Percentiles rank a stretch among this genome's conserved stretches.
Conservation (phyloP, 2,113 vertebrate species). For the Colistium nudipinnis region DNA sequence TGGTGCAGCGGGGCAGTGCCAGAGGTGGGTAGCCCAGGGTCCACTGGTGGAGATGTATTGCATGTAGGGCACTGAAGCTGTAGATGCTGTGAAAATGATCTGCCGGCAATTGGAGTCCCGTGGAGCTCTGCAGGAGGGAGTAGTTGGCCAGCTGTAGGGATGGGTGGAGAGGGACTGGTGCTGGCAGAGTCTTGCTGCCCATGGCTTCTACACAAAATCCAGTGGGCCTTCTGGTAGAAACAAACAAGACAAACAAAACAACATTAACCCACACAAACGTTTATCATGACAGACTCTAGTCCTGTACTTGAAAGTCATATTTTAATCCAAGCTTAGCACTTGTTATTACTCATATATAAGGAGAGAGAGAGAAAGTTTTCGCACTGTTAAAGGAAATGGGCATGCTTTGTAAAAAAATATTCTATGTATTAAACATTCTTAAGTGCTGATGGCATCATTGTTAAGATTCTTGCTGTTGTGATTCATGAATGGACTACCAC, state of each 20-base stretch:
- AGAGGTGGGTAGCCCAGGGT: conserved; percentile 93
- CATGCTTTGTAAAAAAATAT: background rate
- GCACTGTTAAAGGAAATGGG: background rate
- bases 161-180: conserved; percentile 95
- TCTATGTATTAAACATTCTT: background rate
- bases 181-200: conserved; percentile 97
- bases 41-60: conserved; percentile 97
- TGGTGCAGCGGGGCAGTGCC: conserved; percentile 89
- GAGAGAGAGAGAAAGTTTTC: background rate
- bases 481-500: background rate
- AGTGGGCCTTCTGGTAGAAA: conserved; percentile 12
- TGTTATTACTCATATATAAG: background rate
- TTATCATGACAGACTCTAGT: no score
- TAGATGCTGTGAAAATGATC: conserved; percentile 94
- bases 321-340: background rate
- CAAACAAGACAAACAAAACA: conserved; percentile 16
- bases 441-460: background rate
- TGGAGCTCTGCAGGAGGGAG: conserved; percentile 94
- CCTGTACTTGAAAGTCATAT: background rate
- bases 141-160: conserved; percentile 96
- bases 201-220: conserved; percentile 73
- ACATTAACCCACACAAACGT: no score
- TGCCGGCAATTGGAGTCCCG: conserved; percentile 90
- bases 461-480: background rate
- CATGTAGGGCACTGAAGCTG: conserved; percentile 94